Percentiles rank a stretch among this genome's conserved stretches.
Evolutionary conservation across 2,888 invertebrate species (phyloP).

Genomic region (Eupithecia exiguata): DNA sequence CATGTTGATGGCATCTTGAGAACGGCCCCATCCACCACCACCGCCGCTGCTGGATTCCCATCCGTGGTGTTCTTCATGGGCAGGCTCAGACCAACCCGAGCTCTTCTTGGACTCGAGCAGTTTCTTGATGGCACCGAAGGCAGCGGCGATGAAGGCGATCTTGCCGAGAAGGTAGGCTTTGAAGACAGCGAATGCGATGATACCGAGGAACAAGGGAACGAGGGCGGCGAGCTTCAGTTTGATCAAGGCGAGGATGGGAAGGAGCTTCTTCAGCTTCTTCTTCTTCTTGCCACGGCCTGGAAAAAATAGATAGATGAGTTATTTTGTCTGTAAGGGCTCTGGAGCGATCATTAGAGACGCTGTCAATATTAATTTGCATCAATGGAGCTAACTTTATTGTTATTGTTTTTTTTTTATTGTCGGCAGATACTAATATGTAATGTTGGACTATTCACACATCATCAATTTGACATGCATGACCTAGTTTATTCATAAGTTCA

Average conservation of each 20-base stretch:
- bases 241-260: constrained; percentile 89
- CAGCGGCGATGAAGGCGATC: constrained; percentile 90
- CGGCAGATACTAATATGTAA: constrained; percentile 10
- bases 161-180: constrained; percentile 93
- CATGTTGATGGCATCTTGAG: constrained; percentile 86
- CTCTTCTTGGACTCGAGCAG: constrained; percentile 88
- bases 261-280: constrained; percentile 91
- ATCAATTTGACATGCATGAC: no score
- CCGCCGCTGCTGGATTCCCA: constrained; percentile 74
- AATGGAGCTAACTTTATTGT: no score
- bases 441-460: constrained; percentile 44
- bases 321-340: background rate
- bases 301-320: constrained; percentile 29
- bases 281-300: constrained; percentile 91
- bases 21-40: constrained; percentile 85
- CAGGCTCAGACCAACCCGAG: constrained; percentile 88
- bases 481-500: no score
- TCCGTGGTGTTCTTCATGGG: constrained; percentile 84
- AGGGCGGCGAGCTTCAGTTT: constrained; percentile 90
- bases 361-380: no score
- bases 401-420: no score
- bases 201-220: constrained; percentile 89
- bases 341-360: background rate
- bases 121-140: constrained; percentile 87
- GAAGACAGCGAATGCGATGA: constrained; percentile 91